Base-by-base conservation (phyloP, 2,888 invertebrate species). In the Tortrix viridana region DNA sequence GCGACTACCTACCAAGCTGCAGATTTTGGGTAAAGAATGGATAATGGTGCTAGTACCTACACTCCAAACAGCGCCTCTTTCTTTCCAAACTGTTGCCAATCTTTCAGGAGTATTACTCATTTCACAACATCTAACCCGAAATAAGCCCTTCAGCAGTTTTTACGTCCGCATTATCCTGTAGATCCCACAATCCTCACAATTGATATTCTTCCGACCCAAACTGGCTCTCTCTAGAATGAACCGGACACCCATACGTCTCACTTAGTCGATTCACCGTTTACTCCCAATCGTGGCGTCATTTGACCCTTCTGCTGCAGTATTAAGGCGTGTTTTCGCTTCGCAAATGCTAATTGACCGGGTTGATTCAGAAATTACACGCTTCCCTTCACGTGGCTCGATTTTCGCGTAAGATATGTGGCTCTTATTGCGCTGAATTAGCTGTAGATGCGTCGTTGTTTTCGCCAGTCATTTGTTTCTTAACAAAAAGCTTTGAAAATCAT, bases 221-320 rank as follows among this genome's bases (percentile, higher is more conserved):
- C 82, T 73, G 65, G 78, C 69, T 67, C 52, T 66, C 71, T 76
- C 86, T 74, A 69, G 86, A 80, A 76, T 66, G 54, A 69, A 79
- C 88, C 70, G 68, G 73, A 69, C 72, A 65, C 74, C 68, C 77
- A 78, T 86, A 83, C 81, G 83, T 84, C 75, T 79, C 77, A 81
- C 79, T 84, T 81, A 75, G 71, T 32, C 32, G n/a, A 68, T 71
- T 73, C 69, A 60, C 50, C 56, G 32, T 32, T 18, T 66, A 63
- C 62, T 65, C 54, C 23, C 49, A 54, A 63, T 52, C 58, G 62
- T 56, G 3, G 32, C 32, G 9, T 48, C 60, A 64, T 58, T 38
- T 70, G 60, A 49, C 50, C 66, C 68, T 68, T 80, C 74, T 69
- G 60, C 41, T 59, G 65, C 37, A 1, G 26, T 43, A 37, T 62